These are phyloP conservation scores for Furnarius figulus DNA, from an alignment of 2,113 vertebrate genomes.

Conservation along the genomic window DNA sequence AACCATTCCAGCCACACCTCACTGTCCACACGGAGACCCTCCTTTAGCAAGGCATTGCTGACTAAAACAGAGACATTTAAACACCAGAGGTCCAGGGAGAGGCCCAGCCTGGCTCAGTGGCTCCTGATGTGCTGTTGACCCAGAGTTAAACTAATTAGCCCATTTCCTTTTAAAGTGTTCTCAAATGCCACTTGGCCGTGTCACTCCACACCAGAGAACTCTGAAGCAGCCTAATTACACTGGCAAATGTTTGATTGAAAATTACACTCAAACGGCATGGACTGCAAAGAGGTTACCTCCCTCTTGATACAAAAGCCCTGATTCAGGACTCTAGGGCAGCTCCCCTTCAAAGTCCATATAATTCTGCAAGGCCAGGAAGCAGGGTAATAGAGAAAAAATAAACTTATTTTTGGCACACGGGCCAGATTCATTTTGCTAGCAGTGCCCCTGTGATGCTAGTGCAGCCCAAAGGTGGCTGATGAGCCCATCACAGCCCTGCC, in stretches of 20 bases:
- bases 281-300: neutral
- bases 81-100: neutral
- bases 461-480: neutral
- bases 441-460: neutral
- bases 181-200: neutral
- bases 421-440: neutral
- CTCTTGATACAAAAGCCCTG: neutral
- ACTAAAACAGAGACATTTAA: neutral
- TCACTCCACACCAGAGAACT: neutral
- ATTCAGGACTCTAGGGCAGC: neutral
- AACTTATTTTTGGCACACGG: neutral
- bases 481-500: neutral
- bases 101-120: neutral
- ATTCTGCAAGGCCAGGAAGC: neutral
- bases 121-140: constrained; percentile 24
- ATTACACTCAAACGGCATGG: neutral
- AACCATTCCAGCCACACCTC: neutral
- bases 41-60: neutral
- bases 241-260: constrained; percentile 4
- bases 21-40: neutral
- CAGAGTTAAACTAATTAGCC: constrained; percentile 26
- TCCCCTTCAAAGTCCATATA: neutral
- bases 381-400: neutral
- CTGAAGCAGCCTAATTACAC: neutral
- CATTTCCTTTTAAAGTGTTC: neutral